phyloP scores from a whole-genome alignment of 2,113 vertebrate species.

The human region GRCh38 chr15:24868001-24868500 shows the following conservation, averaged over 20 bases:
- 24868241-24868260: background rate
- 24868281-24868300: background rate
- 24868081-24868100: background rate
- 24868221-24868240: background rate
- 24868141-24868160: background rate
- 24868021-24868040: background rate
- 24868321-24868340: no score
- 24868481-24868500: no score
- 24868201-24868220: background rate
- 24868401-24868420: no score
- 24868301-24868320: background rate
- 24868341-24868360: no score
- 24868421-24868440: no score
- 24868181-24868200: background rate
- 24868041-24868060: background rate
- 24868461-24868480: no score
- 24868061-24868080: background rate
- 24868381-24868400: no score
- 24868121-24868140: rapidly evolving
- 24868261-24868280: background rate
- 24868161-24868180: background rate
- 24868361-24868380: no score
- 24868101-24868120: no score
- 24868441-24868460: no score
- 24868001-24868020: background rate